Conservation (phyloP, 2,797 vertebrate species). For the Buceros bicornis region DNA sequence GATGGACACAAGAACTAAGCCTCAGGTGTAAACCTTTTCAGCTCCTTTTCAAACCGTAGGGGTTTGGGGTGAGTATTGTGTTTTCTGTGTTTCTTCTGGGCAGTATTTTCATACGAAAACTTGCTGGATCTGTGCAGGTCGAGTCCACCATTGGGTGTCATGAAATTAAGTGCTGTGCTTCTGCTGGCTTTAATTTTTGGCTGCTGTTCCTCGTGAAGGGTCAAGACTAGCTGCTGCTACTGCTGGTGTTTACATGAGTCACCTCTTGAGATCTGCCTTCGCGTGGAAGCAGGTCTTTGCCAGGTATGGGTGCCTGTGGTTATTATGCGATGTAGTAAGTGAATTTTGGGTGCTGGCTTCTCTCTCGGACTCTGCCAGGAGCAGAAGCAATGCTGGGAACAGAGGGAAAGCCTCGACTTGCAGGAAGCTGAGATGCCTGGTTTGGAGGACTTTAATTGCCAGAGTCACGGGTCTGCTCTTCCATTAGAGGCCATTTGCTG, state of each 20-base stretch:
- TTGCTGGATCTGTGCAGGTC: neutral
- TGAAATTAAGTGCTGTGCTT: neutral
- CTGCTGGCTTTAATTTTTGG: neutral
- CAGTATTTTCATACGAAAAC: neutral
- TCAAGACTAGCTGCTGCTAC: neutral
- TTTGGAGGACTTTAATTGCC: neutral
- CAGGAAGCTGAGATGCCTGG: neutral
- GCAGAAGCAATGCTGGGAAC: slow-evolving; percentile 2
- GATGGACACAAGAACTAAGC: neutral
- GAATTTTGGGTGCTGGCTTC: neutral
- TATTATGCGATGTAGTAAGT: neutral
- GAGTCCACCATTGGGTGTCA: neutral
- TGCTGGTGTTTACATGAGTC: neutral
- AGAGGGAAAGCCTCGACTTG: neutral
- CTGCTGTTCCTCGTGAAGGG: neutral
- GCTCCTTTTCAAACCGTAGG: neutral
- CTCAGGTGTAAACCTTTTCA: neutral
- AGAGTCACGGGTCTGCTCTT: slow-evolving; percentile 12
- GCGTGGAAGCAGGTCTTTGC: neutral
- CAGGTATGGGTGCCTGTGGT: rapidly evolving
- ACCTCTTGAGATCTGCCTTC: neutral
- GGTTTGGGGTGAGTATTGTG: neutral
- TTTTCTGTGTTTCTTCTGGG: neutral
- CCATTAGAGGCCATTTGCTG: neutral
- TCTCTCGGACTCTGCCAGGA: neutral